phyloP scores from a whole-genome alignment of 2,888 invertebrate genomes.

The Dromius quadrimaculatus region DNA sequence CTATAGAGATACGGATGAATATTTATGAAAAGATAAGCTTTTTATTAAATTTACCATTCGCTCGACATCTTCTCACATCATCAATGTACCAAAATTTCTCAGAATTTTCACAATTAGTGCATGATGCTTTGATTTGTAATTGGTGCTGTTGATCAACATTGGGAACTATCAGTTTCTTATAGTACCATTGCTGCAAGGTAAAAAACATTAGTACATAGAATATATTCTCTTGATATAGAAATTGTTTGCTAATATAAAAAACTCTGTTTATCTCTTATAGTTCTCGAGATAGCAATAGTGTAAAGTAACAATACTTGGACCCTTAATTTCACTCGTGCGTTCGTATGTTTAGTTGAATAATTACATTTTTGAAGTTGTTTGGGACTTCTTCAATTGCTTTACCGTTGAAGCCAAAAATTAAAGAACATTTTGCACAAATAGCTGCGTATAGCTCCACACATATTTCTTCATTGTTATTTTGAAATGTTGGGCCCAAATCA shows the following conservation, averaged over 20 bases:
- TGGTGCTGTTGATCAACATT: not conserved
- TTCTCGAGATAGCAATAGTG: no score
- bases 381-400: not conserved
- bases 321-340: no score
- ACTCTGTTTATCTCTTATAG: no score
- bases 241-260: no score
- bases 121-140: not conserved
- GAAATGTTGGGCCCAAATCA: not conserved
- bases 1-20: no score
- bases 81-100: constrained; percentile 7
- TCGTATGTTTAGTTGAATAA: no score
- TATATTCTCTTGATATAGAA: no score
- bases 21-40: no score
- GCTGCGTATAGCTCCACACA: constrained; percentile 9
- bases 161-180: not conserved
- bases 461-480: not conserved
- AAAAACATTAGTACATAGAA: no score
- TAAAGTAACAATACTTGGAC: no score
- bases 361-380: not conserved
- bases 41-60: not conserved
- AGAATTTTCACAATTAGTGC: not conserved
- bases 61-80: constrained; percentile 2
- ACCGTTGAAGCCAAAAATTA: not conserved
- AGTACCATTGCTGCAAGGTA: not conserved
- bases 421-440: not conserved